Base-by-base conservation (phyloP, 2,888 invertebrate species). In the Drosophila melanosoma region DNA sequence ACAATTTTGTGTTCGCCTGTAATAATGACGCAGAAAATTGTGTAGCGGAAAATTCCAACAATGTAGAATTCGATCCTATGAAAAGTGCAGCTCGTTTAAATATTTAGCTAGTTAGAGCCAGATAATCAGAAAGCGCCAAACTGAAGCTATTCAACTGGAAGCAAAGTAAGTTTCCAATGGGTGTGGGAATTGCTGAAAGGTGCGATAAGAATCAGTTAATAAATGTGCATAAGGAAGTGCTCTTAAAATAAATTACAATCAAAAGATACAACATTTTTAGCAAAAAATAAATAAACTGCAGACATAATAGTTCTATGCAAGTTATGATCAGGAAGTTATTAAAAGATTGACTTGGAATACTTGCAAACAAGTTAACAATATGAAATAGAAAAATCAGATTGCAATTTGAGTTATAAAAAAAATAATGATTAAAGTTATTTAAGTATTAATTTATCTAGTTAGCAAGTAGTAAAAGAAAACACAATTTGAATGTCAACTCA, bases 1-100 rank as follows among this genome's bases (percentile, higher is more conserved):
- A 89, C 81, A 81, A 83, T 88, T 88, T 79, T 51, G 61, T 65
- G 53, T 70, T 75, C 53, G 53, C 73, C 73, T 58, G 57, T 76
- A 82, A 83, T 74, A 82, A 83, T 74, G 78, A 84, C 54, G 79
- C 76, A 70, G 84, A 79, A 84, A 84, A 88, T 83, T 86, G 83
- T 61, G 38, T 63, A 77, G 49, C 81, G 54, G 78, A 69, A 81
- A 77, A 71, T 71, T 58, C 60, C 29, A 20, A 35, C 29, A 42
- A 57, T 49, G 68, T 38, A 63, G 61, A 63, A 69, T 74, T 68
- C 49, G 62, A 51, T 68, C 23, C 49, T 53, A 26, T 54, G 58
- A 32, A 35, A 35, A 38, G 6, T 57, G 67, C 62, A 69, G 64
- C 61, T 79, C 79, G 78, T 75, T 78, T 78, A 71, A 75, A 75